These are phyloP conservation scores for Burhinus oedicnemus DNA, from an alignment of 2,113 vertebrate genomes.

Conservation along the genomic window DNA sequence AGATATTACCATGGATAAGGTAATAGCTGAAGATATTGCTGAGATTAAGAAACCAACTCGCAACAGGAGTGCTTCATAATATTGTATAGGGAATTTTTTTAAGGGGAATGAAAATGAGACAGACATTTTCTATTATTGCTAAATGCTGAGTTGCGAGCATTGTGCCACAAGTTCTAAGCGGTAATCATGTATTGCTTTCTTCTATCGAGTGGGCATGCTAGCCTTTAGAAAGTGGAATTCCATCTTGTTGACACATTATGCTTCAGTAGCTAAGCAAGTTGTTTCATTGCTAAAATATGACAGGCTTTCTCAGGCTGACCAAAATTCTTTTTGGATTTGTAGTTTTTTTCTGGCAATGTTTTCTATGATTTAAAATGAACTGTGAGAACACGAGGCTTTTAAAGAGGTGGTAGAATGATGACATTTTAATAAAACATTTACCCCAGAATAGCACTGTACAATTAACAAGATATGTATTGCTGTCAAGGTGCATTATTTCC, in stretches of 20 bases:
- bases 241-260: conserved; percentile 45
- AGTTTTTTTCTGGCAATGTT: not conserved
- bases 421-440: not conserved
- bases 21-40: conserved; percentile 40
- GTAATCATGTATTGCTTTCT: not conserved
- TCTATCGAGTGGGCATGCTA: not conserved
- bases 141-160: not conserved
- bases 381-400: not conserved
- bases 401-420: not conserved
- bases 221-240: not conserved
- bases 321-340: not conserved
- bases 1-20: not conserved
- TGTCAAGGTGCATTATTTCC: not conserved
- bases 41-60: conserved; percentile 27
- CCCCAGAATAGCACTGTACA: not conserved
- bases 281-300: conserved; percentile 48
- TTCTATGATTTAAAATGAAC: not conserved
- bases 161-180: not conserved
- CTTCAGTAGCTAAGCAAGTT: conserved; percentile 47
- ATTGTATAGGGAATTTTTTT: conserved; percentile 1
- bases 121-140: conserved; percentile 29
- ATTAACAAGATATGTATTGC: not conserved
- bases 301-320: conserved; percentile 8
- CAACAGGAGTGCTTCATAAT: conserved; percentile 13
- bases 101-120: conserved; percentile 14